Base-by-base conservation (phyloP, 2,797 vertebrate species). In the Hemitrygon akajei region DNA sequence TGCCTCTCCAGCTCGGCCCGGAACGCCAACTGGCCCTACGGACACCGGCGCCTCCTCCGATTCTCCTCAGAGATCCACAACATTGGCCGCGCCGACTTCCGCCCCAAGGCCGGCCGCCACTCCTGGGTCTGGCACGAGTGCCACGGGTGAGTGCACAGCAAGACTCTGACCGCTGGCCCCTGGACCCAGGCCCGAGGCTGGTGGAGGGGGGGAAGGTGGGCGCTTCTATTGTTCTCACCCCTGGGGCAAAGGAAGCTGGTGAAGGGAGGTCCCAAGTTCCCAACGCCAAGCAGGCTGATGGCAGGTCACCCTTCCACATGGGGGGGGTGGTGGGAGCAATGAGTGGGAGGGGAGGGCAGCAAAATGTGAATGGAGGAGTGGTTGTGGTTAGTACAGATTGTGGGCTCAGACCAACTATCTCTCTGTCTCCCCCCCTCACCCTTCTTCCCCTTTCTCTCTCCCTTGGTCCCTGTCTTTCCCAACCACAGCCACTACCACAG, bases 71-170 rank as follows among this genome's bases (percentile, higher is more conserved):
- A 99, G 97, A 99, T 99, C 95, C 98, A 98, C 96, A 99, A 99
- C 96, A 96, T 98, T 1, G 99, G 99, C 2, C 97, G 98, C 0
- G 98, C 99, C 0, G 99, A 99, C 95, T 99, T 99, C 96, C 97
- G 98, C 75, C 99, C 99, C 63, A 99, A 99, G 95, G 98, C 98
- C 0, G 98, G 99, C 0, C 97, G 98, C 20, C 99, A 99, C 96
- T 99, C 99, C 30, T 99, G 99, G 99, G 97, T 99, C 95, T 99
- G 99, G 99, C 99, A 99, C 0, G 98, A 99, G 94, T 99, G 99
- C 94, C 99, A 99, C 1, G 97, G 98, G 99, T 99, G 97, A 34
- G 94, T 56, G 76, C 25, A 11, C 81, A 76, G 69, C 34, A 18
- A 14, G n/a, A 37, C 20, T 16, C 63, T 14, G 63, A 2, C 63